phyloP scores from a whole-genome alignment of 2,113 vertebrate species.

The Ardeotis arabs region DNA sequence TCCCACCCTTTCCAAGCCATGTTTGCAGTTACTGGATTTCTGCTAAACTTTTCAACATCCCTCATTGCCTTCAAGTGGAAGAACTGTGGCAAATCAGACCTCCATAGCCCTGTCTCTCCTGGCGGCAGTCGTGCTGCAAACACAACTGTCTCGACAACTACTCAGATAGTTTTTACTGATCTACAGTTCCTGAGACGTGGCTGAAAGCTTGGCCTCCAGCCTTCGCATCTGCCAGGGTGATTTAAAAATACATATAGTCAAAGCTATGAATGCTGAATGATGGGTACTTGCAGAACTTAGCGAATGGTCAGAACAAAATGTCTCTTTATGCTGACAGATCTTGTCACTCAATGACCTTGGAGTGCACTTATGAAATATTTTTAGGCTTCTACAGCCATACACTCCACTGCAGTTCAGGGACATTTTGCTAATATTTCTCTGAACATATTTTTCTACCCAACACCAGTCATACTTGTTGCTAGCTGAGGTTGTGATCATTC shows the following conservation, averaged over 20 bases:
- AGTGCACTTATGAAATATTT: not conserved
- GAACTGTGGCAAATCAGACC: not conserved
- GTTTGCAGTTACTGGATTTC: conserved; percentile 8
- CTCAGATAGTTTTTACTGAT: not conserved
- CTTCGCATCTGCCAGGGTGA: not conserved
- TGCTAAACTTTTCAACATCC: not conserved
- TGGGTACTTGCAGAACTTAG: not conserved
- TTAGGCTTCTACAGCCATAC: not conserved
- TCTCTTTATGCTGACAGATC: not conserved
- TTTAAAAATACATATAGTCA: not conserved
- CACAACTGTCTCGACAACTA: not conserved
- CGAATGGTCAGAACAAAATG: not conserved
- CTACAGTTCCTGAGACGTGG: not conserved
- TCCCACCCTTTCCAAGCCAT: conserved; percentile 4
- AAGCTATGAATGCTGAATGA: not conserved
- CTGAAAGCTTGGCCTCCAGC: not conserved
- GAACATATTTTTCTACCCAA: not conserved
- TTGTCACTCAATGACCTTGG: not conserved
- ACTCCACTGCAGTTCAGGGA: not conserved
- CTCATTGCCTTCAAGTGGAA: not conserved
- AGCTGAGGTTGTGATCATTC: not conserved
- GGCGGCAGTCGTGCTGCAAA: not conserved
- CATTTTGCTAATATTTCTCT: not conserved
- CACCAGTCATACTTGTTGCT: not conserved
- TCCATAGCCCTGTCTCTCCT: not conserved